These are phyloP conservation scores for Pterois miles DNA, from an alignment of 2,797 vertebrate genomes.

Conservation along the genomic window DNA sequence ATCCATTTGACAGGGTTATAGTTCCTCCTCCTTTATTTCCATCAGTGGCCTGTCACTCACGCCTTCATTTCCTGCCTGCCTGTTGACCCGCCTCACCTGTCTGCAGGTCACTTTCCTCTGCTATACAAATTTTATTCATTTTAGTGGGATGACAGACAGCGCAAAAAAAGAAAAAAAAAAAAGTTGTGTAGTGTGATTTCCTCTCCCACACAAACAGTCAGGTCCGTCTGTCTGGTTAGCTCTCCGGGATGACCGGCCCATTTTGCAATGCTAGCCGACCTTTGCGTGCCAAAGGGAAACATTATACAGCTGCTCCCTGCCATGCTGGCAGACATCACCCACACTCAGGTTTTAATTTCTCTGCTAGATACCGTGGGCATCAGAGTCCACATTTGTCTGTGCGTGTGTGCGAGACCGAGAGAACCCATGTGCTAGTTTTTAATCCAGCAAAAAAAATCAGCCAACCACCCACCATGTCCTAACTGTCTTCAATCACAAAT, in stretches of 20 bases:
- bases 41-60: conserved; percentile 63
- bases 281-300: conserved; percentile 57
- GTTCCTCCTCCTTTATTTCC: conserved; percentile 53
- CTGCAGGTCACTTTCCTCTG: conserved; percentile 42
- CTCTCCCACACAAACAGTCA: conserved; percentile 7
- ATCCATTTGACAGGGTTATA: conserved; percentile 58
- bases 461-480: conserved; percentile 2
- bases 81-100: conserved; percentile 55
- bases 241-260: conserved; percentile 25
- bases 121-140: conserved; percentile 34
- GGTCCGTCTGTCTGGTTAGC: conserved; percentile 24
- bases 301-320: conserved; percentile 67
- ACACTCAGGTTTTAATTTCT: conserved; percentile 48
- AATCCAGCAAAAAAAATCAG: conserved; percentile 7
- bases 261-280: conserved; percentile 40
- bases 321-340: conserved; percentile 54
- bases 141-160: background rate
- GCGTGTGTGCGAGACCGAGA: background rate
- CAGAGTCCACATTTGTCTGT: conserved; percentile 28
- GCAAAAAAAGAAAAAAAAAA: background rate
- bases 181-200: conserved; percentile 8
- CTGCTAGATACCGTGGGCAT: conserved; percentile 15
- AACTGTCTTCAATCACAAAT: background rate
- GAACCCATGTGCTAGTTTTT: conserved; percentile 1
- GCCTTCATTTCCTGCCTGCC: conserved; percentile 50